phyloP scores from a whole-genome alignment of 2,113 vertebrate species.

The Caretta caretta region DNA sequence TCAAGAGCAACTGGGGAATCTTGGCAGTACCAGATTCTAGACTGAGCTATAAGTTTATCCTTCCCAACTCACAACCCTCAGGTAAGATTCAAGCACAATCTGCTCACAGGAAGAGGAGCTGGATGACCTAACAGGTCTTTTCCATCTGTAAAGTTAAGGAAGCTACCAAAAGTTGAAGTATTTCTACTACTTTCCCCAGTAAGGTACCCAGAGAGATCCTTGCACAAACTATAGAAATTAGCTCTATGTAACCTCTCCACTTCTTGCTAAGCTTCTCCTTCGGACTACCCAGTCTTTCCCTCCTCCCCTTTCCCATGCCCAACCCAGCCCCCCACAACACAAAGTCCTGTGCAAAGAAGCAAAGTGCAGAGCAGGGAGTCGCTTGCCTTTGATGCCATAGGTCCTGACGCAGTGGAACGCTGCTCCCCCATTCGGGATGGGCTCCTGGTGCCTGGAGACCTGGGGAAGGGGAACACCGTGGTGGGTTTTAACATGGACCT shows the following conservation, averaged over 20 bases:
- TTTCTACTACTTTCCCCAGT: background rate
- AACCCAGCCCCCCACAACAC: conserved; percentile 68
- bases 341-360: conserved; percentile 80
- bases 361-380: conserved; percentile 87
- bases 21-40: background rate
- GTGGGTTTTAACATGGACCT: conserved; percentile 99
- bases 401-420: conserved; percentile 99
- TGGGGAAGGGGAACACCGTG: conserved; percentile 97
- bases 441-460: conserved; percentile 96
- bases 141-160: background rate
- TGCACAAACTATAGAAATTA: background rate
- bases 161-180: background rate
- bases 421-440: conserved; percentile 96
- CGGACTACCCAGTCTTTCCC: conserved; percentile 19
- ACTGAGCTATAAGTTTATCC: background rate
- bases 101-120: background rate
- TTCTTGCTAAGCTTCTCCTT: conserved; percentile 21
- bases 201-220: background rate
- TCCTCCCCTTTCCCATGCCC: conserved; percentile 70
- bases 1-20: background rate
- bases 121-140: background rate
- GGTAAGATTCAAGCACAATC: conserved; percentile 33
- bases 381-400: conserved; percentile 99
- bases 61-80: background rate
- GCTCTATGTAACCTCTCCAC: background rate